phyloP scores from a whole-genome alignment of 2,888 invertebrate genomes.

The Melanotus villosus region DNA sequence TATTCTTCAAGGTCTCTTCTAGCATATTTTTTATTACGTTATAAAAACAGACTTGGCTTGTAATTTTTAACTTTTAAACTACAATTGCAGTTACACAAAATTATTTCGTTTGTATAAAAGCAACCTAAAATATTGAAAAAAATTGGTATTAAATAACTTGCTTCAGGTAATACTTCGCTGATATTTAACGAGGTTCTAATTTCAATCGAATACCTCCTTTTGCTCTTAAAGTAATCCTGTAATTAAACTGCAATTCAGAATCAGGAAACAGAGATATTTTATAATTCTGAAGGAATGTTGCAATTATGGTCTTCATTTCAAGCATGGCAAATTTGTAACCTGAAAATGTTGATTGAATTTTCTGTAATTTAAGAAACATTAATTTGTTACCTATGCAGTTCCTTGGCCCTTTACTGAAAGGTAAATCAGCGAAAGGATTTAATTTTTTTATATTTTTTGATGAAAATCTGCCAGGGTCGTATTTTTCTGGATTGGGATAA shows the following conservation, averaged over 20 bases:
- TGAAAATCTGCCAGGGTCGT: constrained; percentile 73
- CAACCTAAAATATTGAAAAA: too few relatives aligned
- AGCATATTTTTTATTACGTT: too few relatives aligned
- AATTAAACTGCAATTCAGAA: constrained; percentile 69
- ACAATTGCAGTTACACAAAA: too few relatives aligned
- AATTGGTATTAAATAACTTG: too few relatives aligned
- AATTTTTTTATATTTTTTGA: constrained; percentile 69
- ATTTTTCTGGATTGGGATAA: constrained; percentile 72
- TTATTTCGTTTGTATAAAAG: too few relatives aligned
- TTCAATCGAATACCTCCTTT: constrained; percentile 74
- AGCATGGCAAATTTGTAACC: constrained; percentile 74
- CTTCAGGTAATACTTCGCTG: too few relatives aligned
- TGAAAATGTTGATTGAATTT: too few relatives aligned
- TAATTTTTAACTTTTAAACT: too few relatives aligned
- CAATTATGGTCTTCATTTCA: constrained; percentile 74
- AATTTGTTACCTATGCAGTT: constrained; percentile 72
- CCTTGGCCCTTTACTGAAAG: constrained; percentile 74
- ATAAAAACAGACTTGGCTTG: too few relatives aligned
- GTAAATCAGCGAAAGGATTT: constrained; percentile 73
- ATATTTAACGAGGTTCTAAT: constrained; percentile 60
- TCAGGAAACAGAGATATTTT: constrained; percentile 68
- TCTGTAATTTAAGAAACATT: too few relatives aligned
- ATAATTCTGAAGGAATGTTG: constrained; percentile 70
- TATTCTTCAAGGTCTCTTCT: too few relatives aligned
- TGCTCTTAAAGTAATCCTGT: constrained; percentile 72